These are phyloP conservation scores for Syngnathus floridae DNA, from an alignment of 2,113 vertebrate species.

Conservation along the genomic window DNA sequence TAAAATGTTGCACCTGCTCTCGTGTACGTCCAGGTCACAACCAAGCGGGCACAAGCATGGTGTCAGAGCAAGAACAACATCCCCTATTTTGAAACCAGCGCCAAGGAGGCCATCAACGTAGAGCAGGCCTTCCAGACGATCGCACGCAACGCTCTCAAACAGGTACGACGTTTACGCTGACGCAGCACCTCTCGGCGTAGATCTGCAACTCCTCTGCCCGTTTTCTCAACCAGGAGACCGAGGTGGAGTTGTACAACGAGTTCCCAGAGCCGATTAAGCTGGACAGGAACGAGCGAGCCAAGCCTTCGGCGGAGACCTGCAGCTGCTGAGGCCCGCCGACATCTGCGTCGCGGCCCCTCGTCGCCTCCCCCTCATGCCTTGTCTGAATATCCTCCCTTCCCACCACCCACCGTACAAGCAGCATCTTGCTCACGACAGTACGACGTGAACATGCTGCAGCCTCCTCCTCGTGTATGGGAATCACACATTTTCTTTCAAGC, in stretches of 20 bases:
- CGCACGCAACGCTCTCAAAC: conserved; percentile 93
- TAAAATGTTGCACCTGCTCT: not conserved
- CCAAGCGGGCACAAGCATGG: conserved; percentile 93
- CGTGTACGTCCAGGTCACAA: conserved; percentile 77
- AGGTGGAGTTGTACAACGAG: conserved; percentile 95
- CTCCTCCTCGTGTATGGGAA: conserved; percentile 46
- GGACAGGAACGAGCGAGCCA: conserved; percentile 87
- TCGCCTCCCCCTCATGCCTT: conserved; percentile 58
- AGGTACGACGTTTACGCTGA: conserved; percentile 64
- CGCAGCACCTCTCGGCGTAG: not conserved
- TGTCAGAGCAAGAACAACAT: conserved; percentile 99
- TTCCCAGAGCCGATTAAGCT: conserved; percentile 95
- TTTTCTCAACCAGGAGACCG: conserved; percentile 76
- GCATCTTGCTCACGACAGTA: conserved; percentile 49
- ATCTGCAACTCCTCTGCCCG: not conserved
- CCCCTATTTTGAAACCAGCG: conserved; percentile 95
- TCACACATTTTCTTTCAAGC: conserved; percentile 54
- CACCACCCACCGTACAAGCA: conserved; percentile 63
- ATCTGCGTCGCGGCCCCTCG: conserved; percentile 47
- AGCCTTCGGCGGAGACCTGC: conserved; percentile 83
- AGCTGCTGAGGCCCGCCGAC: conserved; percentile 82
- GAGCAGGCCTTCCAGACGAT: conserved; percentile 97
- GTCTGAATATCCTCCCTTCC: conserved; percentile 61
- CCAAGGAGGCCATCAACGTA: conserved; percentile 95
- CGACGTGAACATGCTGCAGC: conserved; percentile 46